Evolutionary conservation across 2,113 vertebrate genomes (phyloP), one percentile per base, ranked within the genome.

Genomic region (Oryzias celebensis): DNA sequence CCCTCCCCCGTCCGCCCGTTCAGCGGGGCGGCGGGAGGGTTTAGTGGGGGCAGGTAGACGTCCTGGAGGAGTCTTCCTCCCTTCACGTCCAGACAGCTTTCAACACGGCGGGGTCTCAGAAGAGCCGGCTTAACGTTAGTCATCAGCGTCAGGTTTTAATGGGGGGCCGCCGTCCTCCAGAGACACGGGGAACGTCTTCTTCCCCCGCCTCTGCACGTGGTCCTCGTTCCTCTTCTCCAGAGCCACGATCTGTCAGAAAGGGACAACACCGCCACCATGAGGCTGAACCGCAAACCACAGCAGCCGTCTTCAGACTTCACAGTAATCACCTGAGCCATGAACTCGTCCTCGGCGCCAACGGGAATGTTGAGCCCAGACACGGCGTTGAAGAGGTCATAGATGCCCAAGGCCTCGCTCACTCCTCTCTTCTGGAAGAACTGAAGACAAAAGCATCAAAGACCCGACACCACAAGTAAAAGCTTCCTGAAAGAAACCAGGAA

Each of bases 361-460:
- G 89, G 82, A 79, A 99, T 92, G 71, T 94, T 87, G 78, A 98
- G 91, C 42, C 92, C 91, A 14, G 94, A 94, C 65, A 98, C 94
- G 10, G 91, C 87, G 53, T 96, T 98, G 87, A 98, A 99, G 42
- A 99, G 96, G 1, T 98, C 93, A 55, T 93, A 93, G 42, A 93
- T 90, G 62, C 80, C 87, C 62, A 96, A 84, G 2, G 92, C 93
- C 72, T 98, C 96, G 4, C 84, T 58, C 72, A 98, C 94, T 0
- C 96, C 96, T 62, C 88, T 91, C 66, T 94, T 97, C 91, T 95
- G 95, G 86, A 98, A 99, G 82, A 99, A 98, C 97, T 99, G 81
- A 1, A 48, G 8, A 44, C 36, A 47, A 52, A 62, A 36, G 41
- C 1, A 15, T n/a, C 16, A 4, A 36, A 54, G 14, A 36, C 36